A percentile compares a stretch with the other conserved stretches of the same genome.
These are phyloP conservation scores for Papilio machaon DNA, from an alignment of 1,140 invertebrate genomes.

Conservation along the genomic window DNA sequence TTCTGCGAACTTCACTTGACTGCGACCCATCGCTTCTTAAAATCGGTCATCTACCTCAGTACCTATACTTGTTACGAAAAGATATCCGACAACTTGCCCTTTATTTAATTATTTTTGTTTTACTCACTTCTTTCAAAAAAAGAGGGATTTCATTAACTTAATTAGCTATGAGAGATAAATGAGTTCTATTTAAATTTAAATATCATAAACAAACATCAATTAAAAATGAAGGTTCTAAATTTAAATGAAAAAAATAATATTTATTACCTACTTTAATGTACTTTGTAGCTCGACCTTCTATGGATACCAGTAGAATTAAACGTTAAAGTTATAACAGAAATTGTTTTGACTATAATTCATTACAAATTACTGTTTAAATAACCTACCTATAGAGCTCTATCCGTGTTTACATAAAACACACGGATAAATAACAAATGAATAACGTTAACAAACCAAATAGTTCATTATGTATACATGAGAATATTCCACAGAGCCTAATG, in stretches of 20 bases:
- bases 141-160: background rate
- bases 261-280: no score
- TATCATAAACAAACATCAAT: no score
- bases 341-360: no score
- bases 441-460: background rate
- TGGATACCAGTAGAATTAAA: no score
- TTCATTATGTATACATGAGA: background rate
- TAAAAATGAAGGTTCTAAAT: no score
- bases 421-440: background rate
- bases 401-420: background rate
- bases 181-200: background rate
- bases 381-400: background rate
- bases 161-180: background rate
- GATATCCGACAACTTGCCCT: background rate
- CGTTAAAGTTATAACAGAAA: no score
- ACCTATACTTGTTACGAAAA: background rate
- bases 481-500: background rate
- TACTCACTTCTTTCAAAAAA: background rate
- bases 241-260: no score
- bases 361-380: background rate
- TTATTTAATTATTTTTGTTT: background rate
- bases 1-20: background rate
- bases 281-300: no score
- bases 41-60: conserved; percentile 13
- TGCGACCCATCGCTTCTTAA: background rate